Percentiles rank a stretch among this genome's conserved stretches.
phyloP scores from a whole-genome alignment of 35 echinoderm and acorn worm genomes.

The Ophiothrix spiculata region DNA sequence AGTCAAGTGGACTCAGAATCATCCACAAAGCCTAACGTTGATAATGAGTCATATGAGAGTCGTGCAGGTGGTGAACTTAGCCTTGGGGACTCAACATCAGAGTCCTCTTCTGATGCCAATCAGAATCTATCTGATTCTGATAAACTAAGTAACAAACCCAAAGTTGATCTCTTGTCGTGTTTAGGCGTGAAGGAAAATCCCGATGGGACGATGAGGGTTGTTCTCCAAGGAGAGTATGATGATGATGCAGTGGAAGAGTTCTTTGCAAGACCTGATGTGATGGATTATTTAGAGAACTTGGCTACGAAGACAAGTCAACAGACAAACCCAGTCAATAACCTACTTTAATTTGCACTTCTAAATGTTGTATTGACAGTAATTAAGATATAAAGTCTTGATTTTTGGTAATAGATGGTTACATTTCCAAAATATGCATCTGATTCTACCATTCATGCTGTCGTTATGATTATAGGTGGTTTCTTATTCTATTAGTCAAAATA shows the following conservation, averaged over 20 bases:
- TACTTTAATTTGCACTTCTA: neutral
- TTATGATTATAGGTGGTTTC: too few species aligned
- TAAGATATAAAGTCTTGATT: too few species aligned
- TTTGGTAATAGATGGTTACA: too few species aligned
- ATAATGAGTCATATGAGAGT: neutral
- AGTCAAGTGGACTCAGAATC: neutral
- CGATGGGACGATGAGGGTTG: constrained; percentile 5
- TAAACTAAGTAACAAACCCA: neutral
- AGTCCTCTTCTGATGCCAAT: too few species aligned
- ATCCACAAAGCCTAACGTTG: neutral
- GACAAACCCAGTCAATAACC: neutral
- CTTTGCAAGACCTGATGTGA: neutral
- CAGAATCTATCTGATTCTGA: neutral
- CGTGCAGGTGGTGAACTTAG: neutral
- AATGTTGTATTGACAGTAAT: too few species aligned
- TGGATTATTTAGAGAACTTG: neutral
- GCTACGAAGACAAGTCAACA: neutral
- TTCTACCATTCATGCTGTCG: too few species aligned
- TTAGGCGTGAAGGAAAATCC: neutral
- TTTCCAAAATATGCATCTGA: too few species aligned
- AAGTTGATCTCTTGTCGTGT: constrained; percentile 5
- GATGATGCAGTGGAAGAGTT: constrained; percentile 6
- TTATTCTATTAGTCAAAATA: too few species aligned
- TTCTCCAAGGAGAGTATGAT: neutral
- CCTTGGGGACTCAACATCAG: neutral